Base-by-base conservation (phyloP, 2,797 vertebrate genomes). In the Scomberomorus guttatus region DNA sequence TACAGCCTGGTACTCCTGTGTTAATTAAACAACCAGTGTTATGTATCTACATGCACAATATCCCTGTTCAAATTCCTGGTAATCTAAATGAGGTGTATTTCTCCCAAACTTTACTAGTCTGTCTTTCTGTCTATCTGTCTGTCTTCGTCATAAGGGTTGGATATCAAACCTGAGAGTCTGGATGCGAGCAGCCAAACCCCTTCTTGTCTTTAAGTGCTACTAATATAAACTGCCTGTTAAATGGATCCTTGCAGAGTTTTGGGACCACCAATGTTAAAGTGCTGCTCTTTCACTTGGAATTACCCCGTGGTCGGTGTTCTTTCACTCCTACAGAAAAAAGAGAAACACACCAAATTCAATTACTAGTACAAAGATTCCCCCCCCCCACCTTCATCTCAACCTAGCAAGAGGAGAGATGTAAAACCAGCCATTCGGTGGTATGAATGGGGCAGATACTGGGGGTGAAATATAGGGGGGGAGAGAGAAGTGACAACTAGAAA, bases 151-250 rank as follows among this genome's bases (percentile, higher is more conserved):
- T 25, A 18, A 80, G 72, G 60, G 70, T 50, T 83, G 66, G 63
- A 87, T 85, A 77, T 87, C 68, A 65, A 71, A 57, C 20, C 81
- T 48, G 71, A 84, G 59, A 70, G 73, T 55, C 61, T 82, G 64
- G 46, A 84, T 85, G 72, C 68, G 78, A 92, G 82, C 37, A 29
- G 58, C 75, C 77, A 54, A 88, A 79, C 22, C 70, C 52, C 73
- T 80, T 87, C 87, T 83, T 83, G 84, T 89, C 83, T 93, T 84
- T 87, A 92, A 93, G 90, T 92, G 90, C 87, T 87, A 82, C 89
- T 90, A 88, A 92, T 90, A 89, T 91, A 94, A 94, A 93, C 89
- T 77, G 88, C 82, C 82, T 89, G 85, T 92, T 90, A 89, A 94
- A 94, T 87, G 81, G 87, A 90, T 92, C 87, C 80, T 89, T 88